Evolutionary conservation across 2,113 vertebrate species (phyloP).

Genomic region (Furnarius figulus): DNA sequence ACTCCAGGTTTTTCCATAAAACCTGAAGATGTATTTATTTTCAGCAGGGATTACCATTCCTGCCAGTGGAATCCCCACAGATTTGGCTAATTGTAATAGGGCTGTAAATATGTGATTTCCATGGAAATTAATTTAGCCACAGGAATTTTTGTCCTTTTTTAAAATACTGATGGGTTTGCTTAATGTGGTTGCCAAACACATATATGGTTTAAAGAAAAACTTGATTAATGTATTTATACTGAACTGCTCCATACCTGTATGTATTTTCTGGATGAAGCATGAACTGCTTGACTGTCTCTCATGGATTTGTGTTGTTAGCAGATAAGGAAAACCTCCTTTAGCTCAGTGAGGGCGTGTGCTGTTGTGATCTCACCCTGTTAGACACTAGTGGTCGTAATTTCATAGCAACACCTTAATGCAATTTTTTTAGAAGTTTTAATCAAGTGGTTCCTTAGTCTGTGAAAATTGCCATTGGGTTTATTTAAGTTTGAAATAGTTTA

Average conservation of each 20-base stretch:
- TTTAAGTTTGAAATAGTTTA: background rate
- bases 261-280: background rate
- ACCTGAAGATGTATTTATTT: conserved; percentile 25
- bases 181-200: background rate
- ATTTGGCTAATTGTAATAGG: conserved; percentile 18
- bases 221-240: background rate
- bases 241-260: background rate
- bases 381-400: background rate
- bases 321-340: background rate
- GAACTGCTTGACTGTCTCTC: background rate
- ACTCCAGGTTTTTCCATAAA: conserved; percentile 35
- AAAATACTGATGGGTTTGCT: background rate
- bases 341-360: background rate
- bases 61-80: conserved; percentile 12
- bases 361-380: background rate
- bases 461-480: background rate
- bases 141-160: background rate
- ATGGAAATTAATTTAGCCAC: conserved; percentile 4
- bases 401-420: background rate
- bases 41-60: background rate
- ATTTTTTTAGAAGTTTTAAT: background rate
- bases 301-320: background rate
- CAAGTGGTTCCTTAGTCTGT: background rate
- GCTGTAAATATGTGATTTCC: conserved; percentile 27
- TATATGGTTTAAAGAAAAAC: background rate